Evolutionary conservation across 2,888 invertebrate genomes (phyloP).

Genomic region (Plagodis dolabraria): DNA sequence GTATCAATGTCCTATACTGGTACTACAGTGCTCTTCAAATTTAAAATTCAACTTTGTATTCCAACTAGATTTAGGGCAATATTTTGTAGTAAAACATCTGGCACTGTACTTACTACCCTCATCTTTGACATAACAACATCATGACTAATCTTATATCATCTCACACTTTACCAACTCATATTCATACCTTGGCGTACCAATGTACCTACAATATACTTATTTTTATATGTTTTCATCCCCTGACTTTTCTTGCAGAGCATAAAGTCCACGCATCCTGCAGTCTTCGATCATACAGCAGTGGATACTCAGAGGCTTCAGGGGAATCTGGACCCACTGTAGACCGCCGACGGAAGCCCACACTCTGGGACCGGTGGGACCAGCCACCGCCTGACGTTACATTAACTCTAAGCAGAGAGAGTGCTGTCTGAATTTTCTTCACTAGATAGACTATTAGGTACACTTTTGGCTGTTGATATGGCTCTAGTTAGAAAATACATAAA

Average conservation of each 20-base stretch:
- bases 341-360: constrained; percentile 58
- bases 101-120: too few relatives aligned
- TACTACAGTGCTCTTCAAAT: too few relatives aligned
- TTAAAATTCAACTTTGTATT: too few relatives aligned
- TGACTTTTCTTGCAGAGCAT: constrained; percentile 57
- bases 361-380: constrained; percentile 68
- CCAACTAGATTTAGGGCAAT: too few relatives aligned
- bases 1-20: too few relatives aligned
- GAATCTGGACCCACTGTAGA: constrained; percentile 61
- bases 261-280: constrained; percentile 73
- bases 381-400: constrained; percentile 77
- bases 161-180: too few relatives aligned
- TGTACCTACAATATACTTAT: background rate
- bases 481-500: too few relatives aligned
- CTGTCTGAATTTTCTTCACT: constrained; percentile 46
- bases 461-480: background rate
- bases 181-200: background rate
- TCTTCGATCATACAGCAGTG: constrained; percentile 74
- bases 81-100: too few relatives aligned
- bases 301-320: constrained; percentile 69
- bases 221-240: background rate
- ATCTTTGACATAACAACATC: too few relatives aligned
- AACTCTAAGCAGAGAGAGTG: constrained; percentile 72
- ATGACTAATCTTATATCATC: too few relatives aligned
- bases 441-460: background rate